These are phyloP conservation scores for Busseola fusca DNA, from an alignment of 2,888 invertebrate species.

Conservation along the genomic window DNA sequence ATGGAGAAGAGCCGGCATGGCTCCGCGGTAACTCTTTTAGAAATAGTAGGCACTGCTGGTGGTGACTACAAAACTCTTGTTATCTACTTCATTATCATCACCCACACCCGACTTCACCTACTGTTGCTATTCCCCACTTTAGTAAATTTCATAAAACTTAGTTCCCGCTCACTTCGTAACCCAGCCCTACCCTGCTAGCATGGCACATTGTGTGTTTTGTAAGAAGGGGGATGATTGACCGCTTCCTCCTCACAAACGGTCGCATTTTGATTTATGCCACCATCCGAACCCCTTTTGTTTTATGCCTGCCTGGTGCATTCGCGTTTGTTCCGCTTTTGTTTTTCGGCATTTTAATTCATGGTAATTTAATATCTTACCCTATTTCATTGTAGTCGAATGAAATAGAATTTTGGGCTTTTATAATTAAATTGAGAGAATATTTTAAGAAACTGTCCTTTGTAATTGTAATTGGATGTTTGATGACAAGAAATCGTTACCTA, in stretches of 20 bases:
- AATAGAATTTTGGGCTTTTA: slow-evolving; percentile 36
- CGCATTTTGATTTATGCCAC: slow-evolving; percentile 80
- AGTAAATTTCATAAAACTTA: neutral
- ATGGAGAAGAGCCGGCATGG: too few species aligned
- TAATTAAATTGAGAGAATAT: slow-evolving; percentile 26
- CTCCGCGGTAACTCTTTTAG: too few species aligned
- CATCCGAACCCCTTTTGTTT: slow-evolving; percentile 68
- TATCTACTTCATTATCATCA: too few species aligned
- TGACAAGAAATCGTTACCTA: neutral
- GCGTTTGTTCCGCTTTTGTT: slow-evolving; percentile 65
- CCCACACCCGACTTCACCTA: too few species aligned
- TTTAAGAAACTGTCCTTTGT: neutral
- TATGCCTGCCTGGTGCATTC: slow-evolving; percentile 73
- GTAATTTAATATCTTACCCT: slow-evolving; percentile 69
- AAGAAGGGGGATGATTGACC: slow-evolving; percentile 86
- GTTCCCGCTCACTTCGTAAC: slow-evolving; percentile 55
- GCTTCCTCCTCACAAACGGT: slow-evolving; percentile 83
- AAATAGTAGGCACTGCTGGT: too few species aligned
- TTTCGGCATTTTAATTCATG: slow-evolving; percentile 71
- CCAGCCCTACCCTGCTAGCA: slow-evolving; percentile 56
- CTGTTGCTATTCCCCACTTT: too few species aligned
- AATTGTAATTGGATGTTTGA: slow-evolving; percentile 18
- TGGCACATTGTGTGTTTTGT: slow-evolving; percentile 72
- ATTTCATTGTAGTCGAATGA: slow-evolving; percentile 39
- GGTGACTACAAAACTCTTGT: too few species aligned